These are phyloP conservation scores for Eugnorisma glareosa DNA, from an alignment of 2,888 invertebrate genomes.

Conservation along the genomic window DNA sequence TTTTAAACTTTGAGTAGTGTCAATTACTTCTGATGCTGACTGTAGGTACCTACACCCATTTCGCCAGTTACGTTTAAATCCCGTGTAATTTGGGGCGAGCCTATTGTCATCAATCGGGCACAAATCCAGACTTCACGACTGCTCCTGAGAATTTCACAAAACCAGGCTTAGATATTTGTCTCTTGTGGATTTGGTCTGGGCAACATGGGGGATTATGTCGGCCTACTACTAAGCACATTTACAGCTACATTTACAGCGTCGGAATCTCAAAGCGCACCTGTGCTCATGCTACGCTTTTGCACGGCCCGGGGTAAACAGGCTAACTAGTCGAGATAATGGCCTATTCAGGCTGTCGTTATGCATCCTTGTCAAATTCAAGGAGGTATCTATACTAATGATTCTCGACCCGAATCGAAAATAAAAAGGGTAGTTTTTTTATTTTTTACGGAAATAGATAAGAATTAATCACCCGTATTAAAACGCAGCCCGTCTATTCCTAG, in stretches of 20 bases:
- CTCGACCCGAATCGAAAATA: too few relatives aligned
- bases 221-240: conserved; percentile 1
- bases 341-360: too few relatives aligned
- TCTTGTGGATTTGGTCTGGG: background rate
- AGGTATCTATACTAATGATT: too few relatives aligned
- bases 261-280: conserved; percentile 16
- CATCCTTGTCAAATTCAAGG: too few relatives aligned
- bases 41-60: background rate
- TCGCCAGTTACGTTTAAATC: background rate
- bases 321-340: background rate
- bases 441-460: too few relatives aligned
- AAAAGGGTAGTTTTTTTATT: too few relatives aligned
- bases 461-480: too few relatives aligned
- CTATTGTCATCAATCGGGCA: background rate
- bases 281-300: background rate
- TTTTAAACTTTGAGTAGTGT: too few relatives aligned
- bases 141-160: background rate
- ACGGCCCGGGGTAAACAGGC: background rate
- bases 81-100: background rate
- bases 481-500: too few relatives aligned
- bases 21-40: too few relatives aligned
- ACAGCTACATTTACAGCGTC: conserved; percentile 20
- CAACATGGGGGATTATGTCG: conserved; percentile 3
- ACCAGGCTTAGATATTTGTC: background rate
- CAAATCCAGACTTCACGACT: background rate